These are phyloP conservation scores for Delphinus delphis DNA, from an alignment of 2,113 vertebrate genomes.

Conservation along the genomic window DNA sequence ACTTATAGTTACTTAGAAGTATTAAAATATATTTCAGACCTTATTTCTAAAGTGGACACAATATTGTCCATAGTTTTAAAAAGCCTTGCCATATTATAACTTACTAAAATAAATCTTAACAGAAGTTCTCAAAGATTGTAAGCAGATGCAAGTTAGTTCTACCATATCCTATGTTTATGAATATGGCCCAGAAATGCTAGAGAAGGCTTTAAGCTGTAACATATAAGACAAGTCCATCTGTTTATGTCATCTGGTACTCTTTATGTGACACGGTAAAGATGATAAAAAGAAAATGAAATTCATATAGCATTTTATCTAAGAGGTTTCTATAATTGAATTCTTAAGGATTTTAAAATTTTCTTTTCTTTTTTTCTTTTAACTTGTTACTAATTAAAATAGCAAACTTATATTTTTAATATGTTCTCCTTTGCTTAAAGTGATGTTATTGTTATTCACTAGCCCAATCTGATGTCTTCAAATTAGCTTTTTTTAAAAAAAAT, in stretches of 20 bases:
- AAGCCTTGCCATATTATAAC: constrained; percentile 59
- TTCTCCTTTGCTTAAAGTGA: constrained; percentile 28
- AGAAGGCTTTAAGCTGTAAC: constrained; percentile 65
- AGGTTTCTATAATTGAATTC: constrained; percentile 62
- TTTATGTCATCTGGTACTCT: constrained; percentile 76
- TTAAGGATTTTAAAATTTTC: neutral
- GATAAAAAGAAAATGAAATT: constrained; percentile 76
- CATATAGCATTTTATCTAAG: constrained; percentile 70
- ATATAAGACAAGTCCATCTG: constrained; percentile 77
- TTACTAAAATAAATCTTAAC: constrained; percentile 76
- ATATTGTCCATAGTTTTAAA: constrained; percentile 64
- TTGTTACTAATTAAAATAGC: constrained; percentile 57
- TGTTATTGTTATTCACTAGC: neutral
- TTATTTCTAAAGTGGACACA: constrained; percentile 62
- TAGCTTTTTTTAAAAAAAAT: neutral
- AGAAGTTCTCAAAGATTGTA: constrained; percentile 73
- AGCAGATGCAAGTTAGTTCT: constrained; percentile 74
- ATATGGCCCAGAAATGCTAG: constrained; percentile 64
- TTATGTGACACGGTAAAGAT: constrained; percentile 58
- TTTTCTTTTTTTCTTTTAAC: constrained; percentile 33
- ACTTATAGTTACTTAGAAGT: constrained; percentile 11
- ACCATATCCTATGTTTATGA: constrained; percentile 73
- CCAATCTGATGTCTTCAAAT: neutral
- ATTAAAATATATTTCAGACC: constrained; percentile 44
- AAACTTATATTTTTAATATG: constrained; percentile 30